Evolutionary conservation across 2,888 invertebrate species (phyloP).

Genomic region (Tyria jacobaeae): DNA sequence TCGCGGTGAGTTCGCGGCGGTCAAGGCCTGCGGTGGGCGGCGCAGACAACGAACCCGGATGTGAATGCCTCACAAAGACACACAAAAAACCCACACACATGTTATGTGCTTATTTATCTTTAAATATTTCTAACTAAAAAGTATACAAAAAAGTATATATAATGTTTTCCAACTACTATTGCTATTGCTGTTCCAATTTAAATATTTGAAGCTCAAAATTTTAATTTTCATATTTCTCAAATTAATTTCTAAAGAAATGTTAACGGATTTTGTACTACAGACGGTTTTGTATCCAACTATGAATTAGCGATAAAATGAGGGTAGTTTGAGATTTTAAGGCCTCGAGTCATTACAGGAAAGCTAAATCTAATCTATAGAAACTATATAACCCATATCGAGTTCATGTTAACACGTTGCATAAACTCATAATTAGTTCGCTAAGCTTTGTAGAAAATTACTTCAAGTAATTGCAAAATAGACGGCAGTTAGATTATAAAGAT

Average conservation of each 20-base stretch:
- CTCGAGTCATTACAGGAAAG: background rate
- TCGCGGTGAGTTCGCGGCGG: constrained; percentile 72
- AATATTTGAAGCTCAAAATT: background rate
- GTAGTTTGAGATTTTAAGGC: background rate
- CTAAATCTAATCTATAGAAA: constrained; percentile 12
- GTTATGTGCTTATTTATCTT: constrained; percentile 33
- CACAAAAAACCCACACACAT: constrained; percentile 60
- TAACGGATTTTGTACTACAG: background rate
- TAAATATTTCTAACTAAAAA: background rate
- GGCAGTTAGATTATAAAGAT: constrained; percentile 50
- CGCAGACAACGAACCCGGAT: constrained; percentile 81
- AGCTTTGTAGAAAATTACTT: constrained; percentile 48
- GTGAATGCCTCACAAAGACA: constrained; percentile 52
- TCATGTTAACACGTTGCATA: constrained; percentile 34
- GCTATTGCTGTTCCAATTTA: background rate
- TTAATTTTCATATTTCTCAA: background rate
- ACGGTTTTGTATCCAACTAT: background rate
- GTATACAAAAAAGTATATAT: background rate
- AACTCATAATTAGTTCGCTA: constrained; percentile 39
- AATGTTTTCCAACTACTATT: constrained; percentile 5
- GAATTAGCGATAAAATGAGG: background rate
- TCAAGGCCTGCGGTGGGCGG: constrained; percentile 83
- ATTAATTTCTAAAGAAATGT: background rate
- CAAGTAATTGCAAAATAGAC: constrained; percentile 46
- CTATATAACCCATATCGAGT: constrained; percentile 26